Evolutionary conservation across 2,797 vertebrate genomes (phyloP), one percentile per base, ranked within the genome.

Genomic region (Mus spretus): DNA sequence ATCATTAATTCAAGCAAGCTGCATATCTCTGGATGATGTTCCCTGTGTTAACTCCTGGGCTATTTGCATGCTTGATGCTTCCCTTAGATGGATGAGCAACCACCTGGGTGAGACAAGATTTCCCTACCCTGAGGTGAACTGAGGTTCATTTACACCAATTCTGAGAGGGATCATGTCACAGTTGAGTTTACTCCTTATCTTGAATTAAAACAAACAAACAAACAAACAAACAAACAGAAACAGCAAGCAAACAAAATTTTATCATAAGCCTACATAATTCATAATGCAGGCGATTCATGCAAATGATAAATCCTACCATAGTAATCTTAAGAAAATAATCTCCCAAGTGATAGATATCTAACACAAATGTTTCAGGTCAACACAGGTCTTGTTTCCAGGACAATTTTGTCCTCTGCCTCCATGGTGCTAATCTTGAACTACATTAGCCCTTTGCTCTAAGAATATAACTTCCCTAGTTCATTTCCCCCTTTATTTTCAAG

Each of bases 41-140:
- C 7, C 24, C 0, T 5, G 15, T 1, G 0, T 79, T 24, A 47
- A 55, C 37, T 24, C 6, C 4, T 20, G 34, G 6, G 0, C 28
- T 55, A 1, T 70, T 15, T 10, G 1, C 1, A 13, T 44, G 26
- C 6, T 20, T 26, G 61, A 50, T 15, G 40, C 19, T 31, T 50
- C 53, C 24, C 65, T 80, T 31, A 55, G 34, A 19, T 79, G 67
- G 26, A 24, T 19, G 26, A 28, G 5, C 8, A 3, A 20, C 4
- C 63, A 4, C 78, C 3, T 13, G 26, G 40, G 24, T 19, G 17
- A 78, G 40, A 37, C 7, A 8, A 3, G n/a, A 20, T 65, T 59
- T 10, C 9, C 80, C 40, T 19, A 4, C 6, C 3, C 40, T 22
- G 57, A 77, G 55, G 4, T 34, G n/a, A 86, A 55, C 9, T 0